Evolutionary conservation across 2,113 vertebrate species (phyloP).

Genomic region (Chloroceryle aenea): DNA sequence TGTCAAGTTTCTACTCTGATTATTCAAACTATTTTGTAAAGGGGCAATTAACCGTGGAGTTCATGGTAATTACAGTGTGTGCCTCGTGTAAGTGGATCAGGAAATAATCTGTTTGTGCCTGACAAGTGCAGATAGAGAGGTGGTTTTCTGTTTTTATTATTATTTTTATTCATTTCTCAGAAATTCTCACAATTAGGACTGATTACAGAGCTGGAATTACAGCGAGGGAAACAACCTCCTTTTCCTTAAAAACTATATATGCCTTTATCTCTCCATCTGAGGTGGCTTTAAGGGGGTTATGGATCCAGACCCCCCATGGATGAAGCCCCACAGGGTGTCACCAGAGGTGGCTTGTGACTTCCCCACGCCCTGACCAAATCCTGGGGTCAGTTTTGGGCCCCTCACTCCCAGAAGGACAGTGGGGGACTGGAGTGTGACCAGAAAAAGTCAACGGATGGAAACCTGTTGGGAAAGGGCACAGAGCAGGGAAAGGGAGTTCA

Average conservation of each 20-base stretch:
- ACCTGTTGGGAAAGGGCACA: not conserved
- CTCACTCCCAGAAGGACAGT: too few relatives aligned
- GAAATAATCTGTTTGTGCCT: not conserved
- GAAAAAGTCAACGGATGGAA: not conserved
- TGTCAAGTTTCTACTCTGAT: not conserved
- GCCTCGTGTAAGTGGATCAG: not conserved
- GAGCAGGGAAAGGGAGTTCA: not conserved
- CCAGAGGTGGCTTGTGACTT: not conserved
- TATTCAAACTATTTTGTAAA: not conserved
- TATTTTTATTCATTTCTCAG: not conserved
- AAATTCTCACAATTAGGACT: not conserved
- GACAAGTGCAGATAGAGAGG: not conserved
- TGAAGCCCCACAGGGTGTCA: fast-evolving
- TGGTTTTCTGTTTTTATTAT: not conserved
- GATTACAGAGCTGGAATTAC: not conserved
- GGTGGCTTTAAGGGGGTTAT: not conserved
- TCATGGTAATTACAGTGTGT: conserved; percentile 6
- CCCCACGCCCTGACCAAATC: too few relatives aligned
- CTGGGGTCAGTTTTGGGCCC: too few relatives aligned
- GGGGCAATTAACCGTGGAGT: conserved; percentile 16
- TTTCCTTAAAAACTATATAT: not conserved
- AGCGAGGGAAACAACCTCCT: not conserved
- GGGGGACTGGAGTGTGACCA: too few relatives aligned
- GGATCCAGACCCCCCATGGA: fast-evolving
- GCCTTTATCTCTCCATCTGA: fast-evolving